Conservation (phyloP, 2,113 vertebrate genomes). For the Podocnemis expansa region DNA sequence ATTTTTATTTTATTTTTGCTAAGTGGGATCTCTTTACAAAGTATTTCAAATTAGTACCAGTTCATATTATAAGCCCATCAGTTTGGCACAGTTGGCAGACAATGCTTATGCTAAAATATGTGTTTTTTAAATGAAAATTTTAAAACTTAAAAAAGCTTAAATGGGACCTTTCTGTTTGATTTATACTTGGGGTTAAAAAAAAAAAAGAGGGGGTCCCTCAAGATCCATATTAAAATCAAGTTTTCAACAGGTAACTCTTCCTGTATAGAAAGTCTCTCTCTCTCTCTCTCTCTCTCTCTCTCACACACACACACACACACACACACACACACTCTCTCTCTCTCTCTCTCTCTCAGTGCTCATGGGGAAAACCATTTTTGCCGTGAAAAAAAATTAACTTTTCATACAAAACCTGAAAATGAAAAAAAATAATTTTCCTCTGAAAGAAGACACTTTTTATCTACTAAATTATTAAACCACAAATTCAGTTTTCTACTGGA, state of each 20-base stretch:
- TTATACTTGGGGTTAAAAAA: background rate
- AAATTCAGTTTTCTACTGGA: background rate
- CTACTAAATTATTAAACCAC: background rate
- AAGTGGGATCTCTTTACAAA: background rate
- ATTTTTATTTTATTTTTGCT: background rate
- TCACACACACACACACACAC: no score
- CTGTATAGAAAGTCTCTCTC: background rate
- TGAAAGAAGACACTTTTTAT: slow-evolving; percentile 16
- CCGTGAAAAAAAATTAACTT: slow-evolving; percentile 19
- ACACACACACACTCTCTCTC: no score
- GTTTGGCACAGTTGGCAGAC: background rate
- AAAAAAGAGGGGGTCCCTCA: background rate
- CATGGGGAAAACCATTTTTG: slow-evolving; percentile 24
- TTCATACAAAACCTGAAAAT: slow-evolving; percentile 11
- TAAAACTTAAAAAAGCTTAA: background rate
- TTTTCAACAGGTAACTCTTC: background rate
- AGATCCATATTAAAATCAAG: slow-evolving; percentile 15
- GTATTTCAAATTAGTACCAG: background rate
- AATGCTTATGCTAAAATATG: background rate
- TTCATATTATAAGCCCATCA: background rate
- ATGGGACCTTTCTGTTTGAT: background rate
- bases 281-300: no score
- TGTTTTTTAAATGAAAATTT: background rate
- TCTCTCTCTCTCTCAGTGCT: no score
- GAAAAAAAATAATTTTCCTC: slow-evolving; percentile 43